Conservation (phyloP, 2,113 vertebrate species). For the Shinisaurus crocodilurus region DNA sequence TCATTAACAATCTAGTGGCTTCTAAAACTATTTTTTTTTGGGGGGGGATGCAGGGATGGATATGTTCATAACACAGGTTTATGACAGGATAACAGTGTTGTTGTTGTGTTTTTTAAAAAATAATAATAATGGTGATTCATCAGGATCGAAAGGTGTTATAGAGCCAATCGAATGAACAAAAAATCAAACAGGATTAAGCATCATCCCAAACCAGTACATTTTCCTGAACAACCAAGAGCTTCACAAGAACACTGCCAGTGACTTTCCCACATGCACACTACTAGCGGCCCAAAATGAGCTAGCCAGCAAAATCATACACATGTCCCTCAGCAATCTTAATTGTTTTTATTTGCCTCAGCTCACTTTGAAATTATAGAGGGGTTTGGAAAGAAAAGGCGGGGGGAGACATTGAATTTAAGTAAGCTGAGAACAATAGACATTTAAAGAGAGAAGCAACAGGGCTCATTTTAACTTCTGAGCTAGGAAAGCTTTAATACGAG, state of each 20-base stretch:
- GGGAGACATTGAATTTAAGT: slow-evolving; percentile 51
- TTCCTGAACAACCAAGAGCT: not conserved
- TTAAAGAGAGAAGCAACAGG: slow-evolving; percentile 40
- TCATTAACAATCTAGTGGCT: too few relatives aligned
- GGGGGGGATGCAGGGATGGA: too few relatives aligned
- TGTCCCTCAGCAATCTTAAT: slow-evolving; percentile 60
- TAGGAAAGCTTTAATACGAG: slow-evolving; percentile 44
- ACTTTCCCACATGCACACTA: not conserved
- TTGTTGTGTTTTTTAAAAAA: too few relatives aligned
- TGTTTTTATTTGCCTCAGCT: slow-evolving; percentile 53
- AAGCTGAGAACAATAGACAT: slow-evolving; percentile 45
- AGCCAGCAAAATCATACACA: slow-evolving; percentile 41
- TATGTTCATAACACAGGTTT: too few relatives aligned
- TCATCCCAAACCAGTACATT: not conserved
- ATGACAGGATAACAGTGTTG: too few relatives aligned
- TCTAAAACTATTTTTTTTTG: too few relatives aligned
- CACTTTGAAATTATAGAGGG: slow-evolving; percentile 47
- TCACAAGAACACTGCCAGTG: not conserved
- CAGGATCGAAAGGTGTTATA: not conserved
- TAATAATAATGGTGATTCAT: not conserved
- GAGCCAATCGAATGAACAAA: not conserved
- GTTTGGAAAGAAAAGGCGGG: slow-evolving; percentile 29
- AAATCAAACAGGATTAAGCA: not conserved
- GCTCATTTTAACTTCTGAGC: slow-evolving; percentile 52
- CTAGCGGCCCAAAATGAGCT: slow-evolving; percentile 13